These are phyloP conservation scores for Spea hammondii DNA, from an alignment of 2,797 vertebrate species.

Conservation along the genomic window DNA sequence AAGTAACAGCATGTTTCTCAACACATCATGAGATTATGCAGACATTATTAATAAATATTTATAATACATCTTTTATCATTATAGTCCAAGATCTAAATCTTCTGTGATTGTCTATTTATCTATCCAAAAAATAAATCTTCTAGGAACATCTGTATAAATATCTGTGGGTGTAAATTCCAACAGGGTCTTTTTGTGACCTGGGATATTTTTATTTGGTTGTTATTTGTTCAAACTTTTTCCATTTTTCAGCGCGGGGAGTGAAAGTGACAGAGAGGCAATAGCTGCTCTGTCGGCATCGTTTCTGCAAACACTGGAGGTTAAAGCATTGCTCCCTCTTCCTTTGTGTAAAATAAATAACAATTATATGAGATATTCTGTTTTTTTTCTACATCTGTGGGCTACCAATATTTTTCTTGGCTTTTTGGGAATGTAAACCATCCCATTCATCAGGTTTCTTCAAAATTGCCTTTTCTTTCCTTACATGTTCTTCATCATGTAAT, in stretches of 20 bases:
- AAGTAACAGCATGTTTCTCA: too few relatives aligned
- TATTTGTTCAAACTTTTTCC: conserved; percentile 19
- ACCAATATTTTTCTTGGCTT: conserved; percentile 45
- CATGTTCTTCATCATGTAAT: conserved; percentile 12
- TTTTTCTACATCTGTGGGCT: conserved; percentile 20
- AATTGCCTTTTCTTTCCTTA: not conserved
- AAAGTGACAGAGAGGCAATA: conserved; percentile 35
- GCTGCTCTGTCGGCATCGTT: conserved; percentile 37
- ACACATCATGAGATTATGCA: too few relatives aligned
- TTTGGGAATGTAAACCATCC: conserved; percentile 5
- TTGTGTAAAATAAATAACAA: conserved; percentile 35
- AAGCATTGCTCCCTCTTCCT: conserved; percentile 29
- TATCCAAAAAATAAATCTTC: conserved; percentile 17
- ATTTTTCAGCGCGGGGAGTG: conserved; percentile 11
- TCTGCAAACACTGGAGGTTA: conserved; percentile 39
- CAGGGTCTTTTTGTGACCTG: conserved; percentile 30
- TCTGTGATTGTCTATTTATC: conserved; percentile 32
- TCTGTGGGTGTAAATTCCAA: conserved; percentile 17
- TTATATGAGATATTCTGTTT: conserved; percentile 24
- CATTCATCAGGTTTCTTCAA: conserved; percentile 5
- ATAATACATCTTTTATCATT: too few relatives aligned
- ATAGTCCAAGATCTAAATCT: not conserved
- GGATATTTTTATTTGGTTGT: conserved; percentile 17
- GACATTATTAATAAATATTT: too few relatives aligned
- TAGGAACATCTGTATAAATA: conserved; percentile 46